Evolutionary conservation across 1,140 invertebrate genomes (phyloP).

Genomic region (Drosophila serrata): DNA sequence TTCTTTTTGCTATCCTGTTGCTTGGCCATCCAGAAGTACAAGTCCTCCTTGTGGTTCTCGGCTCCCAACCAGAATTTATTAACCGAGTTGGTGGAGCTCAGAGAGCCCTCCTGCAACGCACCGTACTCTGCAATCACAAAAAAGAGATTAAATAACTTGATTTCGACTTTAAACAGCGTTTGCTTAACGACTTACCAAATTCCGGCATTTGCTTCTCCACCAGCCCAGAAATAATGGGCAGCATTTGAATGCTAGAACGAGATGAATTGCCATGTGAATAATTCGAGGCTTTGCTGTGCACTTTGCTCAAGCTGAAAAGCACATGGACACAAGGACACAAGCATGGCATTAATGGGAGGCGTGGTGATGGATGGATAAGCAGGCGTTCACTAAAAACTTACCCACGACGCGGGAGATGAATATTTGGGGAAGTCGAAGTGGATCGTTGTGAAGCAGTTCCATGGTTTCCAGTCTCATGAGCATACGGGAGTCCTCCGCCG

Average conservation of each 20-base stretch:
- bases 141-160: neutral
- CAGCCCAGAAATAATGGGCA: constrained; percentile 84
- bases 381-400: constrained; percentile 54
- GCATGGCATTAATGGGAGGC: constrained; percentile 28
- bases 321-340: constrained; percentile 43
- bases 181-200: constrained; percentile 63
- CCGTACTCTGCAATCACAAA: constrained; percentile 88
- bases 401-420: constrained; percentile 76
- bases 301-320: constrained; percentile 65
- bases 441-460: constrained; percentile 68
- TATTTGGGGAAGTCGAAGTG: constrained; percentile 77
- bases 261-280: constrained; percentile 85
- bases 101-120: constrained; percentile 90
- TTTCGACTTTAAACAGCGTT: neutral
- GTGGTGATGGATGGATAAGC: constrained; percentile 26
- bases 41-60: constrained; percentile 90
- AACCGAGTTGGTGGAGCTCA: constrained; percentile 86
- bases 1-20: constrained; percentile 90
- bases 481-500: constrained; percentile 64
- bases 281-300: constrained; percentile 78
- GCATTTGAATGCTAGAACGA: constrained; percentile 85
- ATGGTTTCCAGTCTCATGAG: constrained; percentile 62
- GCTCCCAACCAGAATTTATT: constrained; percentile 86
- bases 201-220: constrained; percentile 84
- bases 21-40: constrained; percentile 98